phyloP scores from a whole-genome alignment of 2,113 vertebrate genomes.

The Jacana jacana region DNA sequence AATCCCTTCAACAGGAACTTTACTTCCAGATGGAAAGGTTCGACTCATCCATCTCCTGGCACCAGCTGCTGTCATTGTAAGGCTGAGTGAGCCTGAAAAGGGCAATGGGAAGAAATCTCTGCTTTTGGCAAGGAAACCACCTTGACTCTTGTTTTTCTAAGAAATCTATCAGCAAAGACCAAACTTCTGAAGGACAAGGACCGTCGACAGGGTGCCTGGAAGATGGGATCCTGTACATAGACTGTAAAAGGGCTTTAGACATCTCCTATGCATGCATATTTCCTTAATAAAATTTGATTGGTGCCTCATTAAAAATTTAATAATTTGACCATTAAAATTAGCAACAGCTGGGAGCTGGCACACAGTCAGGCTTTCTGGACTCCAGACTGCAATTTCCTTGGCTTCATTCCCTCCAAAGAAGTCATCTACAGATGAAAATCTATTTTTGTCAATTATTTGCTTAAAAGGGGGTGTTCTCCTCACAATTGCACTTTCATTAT shows the following conservation, averaged over 20 bases:
- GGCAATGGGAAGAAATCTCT: background rate
- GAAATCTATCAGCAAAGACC: background rate
- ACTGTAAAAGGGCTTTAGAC: background rate
- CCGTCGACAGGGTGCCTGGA: background rate
- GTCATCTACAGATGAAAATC: slow-evolving; percentile 7
- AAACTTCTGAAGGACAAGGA: background rate
- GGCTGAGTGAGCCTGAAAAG: background rate
- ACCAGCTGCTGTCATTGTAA: background rate
- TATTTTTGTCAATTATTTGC: slow-evolving; percentile 34
- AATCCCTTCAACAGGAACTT: background rate
- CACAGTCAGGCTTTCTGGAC: background rate
- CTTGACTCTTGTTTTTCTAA: background rate
- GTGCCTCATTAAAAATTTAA: slow-evolving; percentile 57
- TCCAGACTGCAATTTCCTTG: slow-evolving; percentile 33
- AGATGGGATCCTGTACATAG: background rate
- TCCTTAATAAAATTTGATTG: slow-evolving; percentile 28
- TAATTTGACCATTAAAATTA: slow-evolving; percentile 55
- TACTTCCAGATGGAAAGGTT: background rate
- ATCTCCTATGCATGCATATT: background rate
- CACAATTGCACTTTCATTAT: background rate
- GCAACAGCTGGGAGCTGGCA: slow-evolving; percentile 51
- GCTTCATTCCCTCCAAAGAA: background rate
- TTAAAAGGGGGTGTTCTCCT: background rate
- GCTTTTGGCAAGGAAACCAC: background rate
- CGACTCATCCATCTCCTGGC: background rate